Conservation (phyloP, 2,113 vertebrate species). For the Prolemur simus region DNA sequence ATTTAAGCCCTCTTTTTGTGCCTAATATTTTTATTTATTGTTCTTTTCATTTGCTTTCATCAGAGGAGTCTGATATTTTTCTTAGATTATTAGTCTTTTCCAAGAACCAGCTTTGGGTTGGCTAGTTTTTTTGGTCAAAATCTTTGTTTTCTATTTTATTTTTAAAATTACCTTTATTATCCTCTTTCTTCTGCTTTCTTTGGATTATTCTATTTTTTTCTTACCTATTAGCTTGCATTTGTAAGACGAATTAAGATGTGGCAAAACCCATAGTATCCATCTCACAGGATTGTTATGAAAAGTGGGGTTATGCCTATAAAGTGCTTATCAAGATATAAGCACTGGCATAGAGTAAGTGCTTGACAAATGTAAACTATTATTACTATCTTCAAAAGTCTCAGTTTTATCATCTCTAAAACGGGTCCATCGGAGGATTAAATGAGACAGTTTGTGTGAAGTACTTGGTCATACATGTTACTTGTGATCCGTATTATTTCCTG, state of each 20-base stretch:
- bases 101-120: neutral
- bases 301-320: neutral
- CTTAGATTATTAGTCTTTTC: neutral
- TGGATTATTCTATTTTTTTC: neutral
- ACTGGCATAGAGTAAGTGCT: neutral
- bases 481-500: neutral
- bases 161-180: neutral
- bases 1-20: neutral
- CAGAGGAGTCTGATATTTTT: neutral
- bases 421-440: neutral
- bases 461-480: neutral
- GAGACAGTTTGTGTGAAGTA: neutral
- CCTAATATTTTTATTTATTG: neutral
- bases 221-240: neutral
- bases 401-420: neutral
- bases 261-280: neutral
- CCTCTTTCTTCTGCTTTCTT: neutral
- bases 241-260: neutral
- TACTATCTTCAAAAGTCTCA: slow-evolving; percentile 6
- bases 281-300: neutral
- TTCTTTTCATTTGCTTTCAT: neutral
- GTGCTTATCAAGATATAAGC: neutral
- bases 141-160: slow-evolving; percentile 29
- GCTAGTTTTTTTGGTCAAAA: neutral
- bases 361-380: neutral